Percentiles rank a stretch among this genome's conserved stretches.
These are phyloP conservation scores for Leucoma salicis DNA, from an alignment of 2,888 invertebrate species.

Conservation along the genomic window DNA sequence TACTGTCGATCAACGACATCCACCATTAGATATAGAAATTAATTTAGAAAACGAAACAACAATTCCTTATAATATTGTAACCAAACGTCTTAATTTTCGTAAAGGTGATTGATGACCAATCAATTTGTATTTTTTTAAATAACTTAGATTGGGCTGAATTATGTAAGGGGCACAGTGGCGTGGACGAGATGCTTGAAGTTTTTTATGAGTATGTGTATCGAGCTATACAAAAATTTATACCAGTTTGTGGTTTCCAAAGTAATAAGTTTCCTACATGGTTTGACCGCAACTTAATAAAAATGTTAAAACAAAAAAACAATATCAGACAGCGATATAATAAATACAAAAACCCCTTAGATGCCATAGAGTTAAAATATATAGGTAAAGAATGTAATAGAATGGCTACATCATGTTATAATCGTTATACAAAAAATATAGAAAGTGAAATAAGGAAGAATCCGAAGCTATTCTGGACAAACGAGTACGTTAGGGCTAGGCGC, in stretches of 20 bases:
- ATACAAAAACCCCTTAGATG: conserved; percentile 12
- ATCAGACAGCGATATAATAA: conserved; percentile 7
- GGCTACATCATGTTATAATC: conserved; percentile 1
- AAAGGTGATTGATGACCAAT: too few species aligned
- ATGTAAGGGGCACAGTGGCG: not conserved
- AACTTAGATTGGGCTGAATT: not conserved
- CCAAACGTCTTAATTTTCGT: too few species aligned
- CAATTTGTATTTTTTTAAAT: too few species aligned
- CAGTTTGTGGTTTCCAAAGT: not conserved
- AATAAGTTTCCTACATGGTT: not conserved
- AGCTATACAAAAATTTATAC: not conserved
- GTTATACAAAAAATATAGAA: conserved; percentile 2
- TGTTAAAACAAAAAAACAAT: conserved; percentile 10
- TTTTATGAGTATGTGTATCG: not conserved
- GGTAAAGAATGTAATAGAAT: not conserved
- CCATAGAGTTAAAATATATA: conserved; percentile 3
- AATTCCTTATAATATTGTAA: too few species aligned
- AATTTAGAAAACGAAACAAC: not conserved
- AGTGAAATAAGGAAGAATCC: conserved; percentile 3
- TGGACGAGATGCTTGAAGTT: not conserved
- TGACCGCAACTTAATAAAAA: not conserved
- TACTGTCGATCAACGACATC: too few species aligned
- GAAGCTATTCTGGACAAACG: conserved; percentile 11
- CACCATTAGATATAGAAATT: too few species aligned
- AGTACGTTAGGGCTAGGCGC: conserved; percentile 7